These are phyloP conservation scores for Entomobrya proxima DNA, from an alignment of 2,888 invertebrate species.

Conservation along the genomic window DNA sequence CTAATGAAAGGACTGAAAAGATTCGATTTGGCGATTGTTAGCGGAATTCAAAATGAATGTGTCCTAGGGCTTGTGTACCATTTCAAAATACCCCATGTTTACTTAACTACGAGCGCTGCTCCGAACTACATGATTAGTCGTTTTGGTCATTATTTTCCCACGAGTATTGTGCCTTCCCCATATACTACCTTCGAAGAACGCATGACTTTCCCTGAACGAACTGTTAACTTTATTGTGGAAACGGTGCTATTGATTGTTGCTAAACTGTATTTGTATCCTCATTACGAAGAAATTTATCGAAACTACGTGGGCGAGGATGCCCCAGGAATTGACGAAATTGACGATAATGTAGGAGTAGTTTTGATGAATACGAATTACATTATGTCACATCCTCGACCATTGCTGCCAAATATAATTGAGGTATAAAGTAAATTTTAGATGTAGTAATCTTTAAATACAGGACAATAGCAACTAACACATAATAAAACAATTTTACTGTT, in stretches of 20 bases:
- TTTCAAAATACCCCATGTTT: constrained; percentile 64
- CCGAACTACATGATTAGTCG: constrained; percentile 37
- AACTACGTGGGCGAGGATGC: constrained; percentile 77
- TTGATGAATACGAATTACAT: constrained; percentile 74
- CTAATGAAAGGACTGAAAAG: constrained; percentile 52
- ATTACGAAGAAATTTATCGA: constrained; percentile 63
- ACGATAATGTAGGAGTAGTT: constrained; percentile 74
- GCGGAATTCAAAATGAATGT: constrained; percentile 79
- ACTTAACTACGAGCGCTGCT: constrained; percentile 48
- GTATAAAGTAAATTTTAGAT: constrained; percentile 19
- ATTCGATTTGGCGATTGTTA: constrained; percentile 76
- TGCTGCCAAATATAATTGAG: constrained; percentile 74
- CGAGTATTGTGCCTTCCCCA: constrained; percentile 76
- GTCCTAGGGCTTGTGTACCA: constrained; percentile 70
- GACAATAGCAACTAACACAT: not conserved
- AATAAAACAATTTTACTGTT: not conserved
- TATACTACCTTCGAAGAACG: constrained; percentile 73
- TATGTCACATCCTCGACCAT: constrained; percentile 70
- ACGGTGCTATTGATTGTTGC: constrained; percentile 77
- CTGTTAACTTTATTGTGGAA: constrained; percentile 74
- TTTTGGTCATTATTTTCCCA: constrained; percentile 70
- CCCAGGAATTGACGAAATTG: constrained; percentile 71
- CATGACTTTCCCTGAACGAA: constrained; percentile 75
- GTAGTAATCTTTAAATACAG: not conserved
- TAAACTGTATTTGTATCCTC: constrained; percentile 76